These are phyloP conservation scores for Spheniscus mendiculus DNA, from an alignment of 2,113 vertebrate species.

Conservation along the genomic window DNA sequence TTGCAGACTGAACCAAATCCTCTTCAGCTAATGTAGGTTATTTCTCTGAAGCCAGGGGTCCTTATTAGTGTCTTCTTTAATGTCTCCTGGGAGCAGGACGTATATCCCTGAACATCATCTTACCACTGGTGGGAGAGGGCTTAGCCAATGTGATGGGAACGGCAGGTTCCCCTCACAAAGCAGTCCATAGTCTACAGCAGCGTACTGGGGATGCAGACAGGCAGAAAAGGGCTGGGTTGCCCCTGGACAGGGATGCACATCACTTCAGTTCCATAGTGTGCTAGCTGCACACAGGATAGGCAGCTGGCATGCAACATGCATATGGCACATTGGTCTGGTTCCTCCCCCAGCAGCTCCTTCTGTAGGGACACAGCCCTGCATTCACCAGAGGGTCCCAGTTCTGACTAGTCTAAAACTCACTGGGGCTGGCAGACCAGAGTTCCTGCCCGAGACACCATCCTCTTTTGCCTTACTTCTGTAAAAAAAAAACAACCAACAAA, in stretches of 20 bases:
- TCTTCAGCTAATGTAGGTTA: not conserved
- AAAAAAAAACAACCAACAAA: not conserved
- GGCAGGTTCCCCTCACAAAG: not conserved
- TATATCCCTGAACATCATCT: not conserved
- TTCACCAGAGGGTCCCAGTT: not conserved
- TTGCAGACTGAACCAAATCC: not conserved
- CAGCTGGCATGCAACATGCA: not conserved
- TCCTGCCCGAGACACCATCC: not conserved
- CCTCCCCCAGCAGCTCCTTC: not conserved
- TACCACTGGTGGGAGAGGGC: not conserved
- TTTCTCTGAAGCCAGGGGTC: not conserved
- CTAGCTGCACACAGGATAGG: not conserved
- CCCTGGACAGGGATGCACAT: too few relatives aligned
- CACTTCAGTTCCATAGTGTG: fast-evolving
- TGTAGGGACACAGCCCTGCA: not conserved
- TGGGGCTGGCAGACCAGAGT: not conserved
- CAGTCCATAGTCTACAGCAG: fast-evolving
- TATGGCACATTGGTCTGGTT: not conserved
- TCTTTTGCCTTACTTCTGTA: not conserved
- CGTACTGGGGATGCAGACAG: fast-evolving
- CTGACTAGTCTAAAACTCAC: not conserved
- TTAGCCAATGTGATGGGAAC: not conserved
- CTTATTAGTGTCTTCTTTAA: not conserved
- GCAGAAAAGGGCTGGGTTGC: not conserved
- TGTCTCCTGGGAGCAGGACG: not conserved